phyloP scores from a whole-genome alignment of 2,888 invertebrate genomes.

The Euzetes globulus region DNA sequence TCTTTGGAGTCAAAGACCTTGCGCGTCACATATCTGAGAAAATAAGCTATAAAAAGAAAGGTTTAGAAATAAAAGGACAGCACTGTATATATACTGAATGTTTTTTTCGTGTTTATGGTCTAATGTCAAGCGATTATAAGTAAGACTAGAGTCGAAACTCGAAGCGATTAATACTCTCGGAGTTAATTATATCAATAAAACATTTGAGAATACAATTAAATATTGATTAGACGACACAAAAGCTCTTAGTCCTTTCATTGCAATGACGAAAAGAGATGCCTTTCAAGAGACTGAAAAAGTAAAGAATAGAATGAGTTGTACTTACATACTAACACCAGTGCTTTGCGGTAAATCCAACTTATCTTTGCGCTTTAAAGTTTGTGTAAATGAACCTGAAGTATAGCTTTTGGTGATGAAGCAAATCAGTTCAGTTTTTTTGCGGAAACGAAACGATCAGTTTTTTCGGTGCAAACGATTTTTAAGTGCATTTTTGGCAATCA shows the following conservation, averaged over 20 bases:
- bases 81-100: not conserved
- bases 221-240: no score
- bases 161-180: not conserved
- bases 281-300: not conserved
- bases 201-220: no score
- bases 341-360: constrained; percentile 42
- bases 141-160: not conserved
- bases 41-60: no score
- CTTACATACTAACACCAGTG: constrained; percentile 41
- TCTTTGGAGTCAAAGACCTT: no score
- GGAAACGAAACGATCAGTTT: not conserved
- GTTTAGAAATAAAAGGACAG: not conserved
- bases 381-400: constrained; percentile 42
- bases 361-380: constrained; percentile 41
- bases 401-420: constrained; percentile 37
- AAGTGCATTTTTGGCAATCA: constrained; percentile 3
- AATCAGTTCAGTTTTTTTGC: not conserved
- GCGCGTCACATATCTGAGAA: no score
- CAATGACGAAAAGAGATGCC: not conserved
- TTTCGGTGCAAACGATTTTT: constrained; percentile 16
- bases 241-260: not conserved
- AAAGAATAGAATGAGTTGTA: constrained; percentile 25
- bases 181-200: no score
- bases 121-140: not conserved
- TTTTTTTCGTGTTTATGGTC: not conserved